These are phyloP conservation scores for Trogon surrucura DNA, from an alignment of 2,113 vertebrate species.

Conservation along the genomic window DNA sequence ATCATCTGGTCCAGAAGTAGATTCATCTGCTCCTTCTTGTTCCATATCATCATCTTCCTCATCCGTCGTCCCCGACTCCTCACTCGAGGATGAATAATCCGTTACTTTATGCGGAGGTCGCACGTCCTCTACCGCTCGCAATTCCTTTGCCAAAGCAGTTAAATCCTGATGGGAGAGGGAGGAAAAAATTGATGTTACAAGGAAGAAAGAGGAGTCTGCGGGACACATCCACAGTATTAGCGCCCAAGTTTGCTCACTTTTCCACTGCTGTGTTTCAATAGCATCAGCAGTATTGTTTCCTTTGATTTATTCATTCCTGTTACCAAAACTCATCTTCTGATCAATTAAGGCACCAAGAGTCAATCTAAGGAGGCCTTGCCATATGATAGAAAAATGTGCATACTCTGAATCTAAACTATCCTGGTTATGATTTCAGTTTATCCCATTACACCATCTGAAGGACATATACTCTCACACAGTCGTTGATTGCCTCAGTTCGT, in stretches of 20 bases:
- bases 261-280: not conserved
- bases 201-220: not conserved
- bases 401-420: not conserved
- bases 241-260: rapidly evolving
- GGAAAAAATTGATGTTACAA: not conserved
- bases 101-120: conserved; percentile 95
- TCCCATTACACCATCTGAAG: not conserved
- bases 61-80: conserved; percentile 95
- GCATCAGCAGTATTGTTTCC: not conserved
- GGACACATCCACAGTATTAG: not conserved
- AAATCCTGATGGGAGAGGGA: conserved; percentile 80
- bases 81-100: conserved; percentile 97
- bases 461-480: not conserved
- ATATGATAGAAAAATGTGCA: not conserved
- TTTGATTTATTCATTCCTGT: not conserved
- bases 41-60: conserved; percentile 97
- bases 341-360: not conserved
- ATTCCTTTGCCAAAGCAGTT: conserved; percentile 94
- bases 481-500: not conserved
- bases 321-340: not conserved
- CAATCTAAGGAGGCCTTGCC: not conserved
- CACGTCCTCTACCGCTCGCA: conserved; percentile 94
- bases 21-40: conserved; percentile 93
- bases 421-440: not conserved
- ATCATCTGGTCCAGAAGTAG: conserved; percentile 93